Evolutionary conservation across 2,797 vertebrate species (phyloP).

Genomic region (Melanotaenia nigrans): DNA sequence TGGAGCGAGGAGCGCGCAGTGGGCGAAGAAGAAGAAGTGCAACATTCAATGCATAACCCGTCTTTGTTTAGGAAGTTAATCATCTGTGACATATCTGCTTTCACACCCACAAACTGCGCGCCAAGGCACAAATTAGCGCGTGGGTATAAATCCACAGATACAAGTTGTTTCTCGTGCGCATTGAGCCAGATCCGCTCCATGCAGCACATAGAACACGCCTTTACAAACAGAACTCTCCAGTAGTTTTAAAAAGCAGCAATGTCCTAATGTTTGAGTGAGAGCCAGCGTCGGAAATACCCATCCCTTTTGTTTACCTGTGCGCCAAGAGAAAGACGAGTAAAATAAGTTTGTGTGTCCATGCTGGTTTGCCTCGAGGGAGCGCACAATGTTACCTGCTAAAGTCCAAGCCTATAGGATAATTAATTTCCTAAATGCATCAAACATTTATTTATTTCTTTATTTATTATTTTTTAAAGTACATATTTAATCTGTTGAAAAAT

Average conservation of each 20-base stretch:
- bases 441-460: background rate
- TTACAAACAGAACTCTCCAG: background rate
- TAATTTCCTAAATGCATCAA: background rate
- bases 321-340: constrained; percentile 26
- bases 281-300: constrained; percentile 46
- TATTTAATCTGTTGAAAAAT: constrained; percentile 7
- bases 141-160: constrained; percentile 26
- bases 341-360: constrained; percentile 56
- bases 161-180: constrained; percentile 34
- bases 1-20: background rate
- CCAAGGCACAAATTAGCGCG: constrained; percentile 32
- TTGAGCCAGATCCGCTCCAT: constrained; percentile 13
- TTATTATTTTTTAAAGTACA: constrained; percentile 3
- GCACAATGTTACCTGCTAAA: constrained; percentile 32
- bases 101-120: constrained; percentile 33
- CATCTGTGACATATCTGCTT: constrained; percentile 51
- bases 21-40: background rate
- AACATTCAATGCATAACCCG: constrained; percentile 3
- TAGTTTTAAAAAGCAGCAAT: constrained; percentile 16
- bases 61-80: constrained; percentile 28
- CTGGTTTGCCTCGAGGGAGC: constrained; percentile 65
- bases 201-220: constrained; percentile 23
- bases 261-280: constrained; percentile 18
- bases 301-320: constrained; percentile 60
- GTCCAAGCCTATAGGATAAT: background rate